Percentiles rank a stretch among this genome's conserved stretches.
Conservation (phyloP, 2,888 invertebrate genomes). For the Cephus runcator region DNA sequence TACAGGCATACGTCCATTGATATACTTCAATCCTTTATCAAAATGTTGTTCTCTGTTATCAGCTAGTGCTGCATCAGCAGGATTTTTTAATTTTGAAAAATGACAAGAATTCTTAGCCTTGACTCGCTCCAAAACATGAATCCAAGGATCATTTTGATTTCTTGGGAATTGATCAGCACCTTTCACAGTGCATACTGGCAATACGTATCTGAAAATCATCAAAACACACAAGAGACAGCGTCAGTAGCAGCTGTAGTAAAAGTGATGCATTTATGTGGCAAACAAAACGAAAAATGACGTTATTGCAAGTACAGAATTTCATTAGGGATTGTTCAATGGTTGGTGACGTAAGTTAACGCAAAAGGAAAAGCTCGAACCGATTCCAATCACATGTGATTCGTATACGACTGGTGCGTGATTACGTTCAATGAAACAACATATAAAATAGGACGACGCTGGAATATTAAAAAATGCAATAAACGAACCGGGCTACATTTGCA, state of each 20-base stretch:
- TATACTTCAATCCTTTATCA: neutral
- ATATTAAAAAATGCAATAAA: neutral
- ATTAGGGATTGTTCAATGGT: neutral
- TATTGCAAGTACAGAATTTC: neutral
- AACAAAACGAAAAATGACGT: neutral
- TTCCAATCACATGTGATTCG: neutral
- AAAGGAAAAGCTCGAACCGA: neutral
- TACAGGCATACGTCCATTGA: neutral
- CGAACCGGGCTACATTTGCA: neutral
- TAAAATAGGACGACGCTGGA: neutral
- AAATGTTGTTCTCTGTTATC: neutral
- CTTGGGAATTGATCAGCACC: slow-evolving; percentile 17
- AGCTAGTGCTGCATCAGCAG: neutral
- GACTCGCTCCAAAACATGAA: slow-evolving; percentile 23
- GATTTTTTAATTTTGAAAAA: neutral
- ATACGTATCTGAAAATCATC: slow-evolving; percentile 22
- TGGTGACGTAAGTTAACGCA: neutral
- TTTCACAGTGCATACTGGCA: slow-evolving; percentile 28
- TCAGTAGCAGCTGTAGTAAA: neutral
- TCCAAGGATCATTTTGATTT: slow-evolving; percentile 33
- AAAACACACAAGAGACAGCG: neutral
- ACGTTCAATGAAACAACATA: neutral
- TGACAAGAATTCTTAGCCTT: neutral
- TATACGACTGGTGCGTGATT: neutral
- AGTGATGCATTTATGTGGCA: neutral